phyloP scores from a whole-genome alignment of 2,888 invertebrate genomes.

The Sinodicranocentrus sp. region DNA sequence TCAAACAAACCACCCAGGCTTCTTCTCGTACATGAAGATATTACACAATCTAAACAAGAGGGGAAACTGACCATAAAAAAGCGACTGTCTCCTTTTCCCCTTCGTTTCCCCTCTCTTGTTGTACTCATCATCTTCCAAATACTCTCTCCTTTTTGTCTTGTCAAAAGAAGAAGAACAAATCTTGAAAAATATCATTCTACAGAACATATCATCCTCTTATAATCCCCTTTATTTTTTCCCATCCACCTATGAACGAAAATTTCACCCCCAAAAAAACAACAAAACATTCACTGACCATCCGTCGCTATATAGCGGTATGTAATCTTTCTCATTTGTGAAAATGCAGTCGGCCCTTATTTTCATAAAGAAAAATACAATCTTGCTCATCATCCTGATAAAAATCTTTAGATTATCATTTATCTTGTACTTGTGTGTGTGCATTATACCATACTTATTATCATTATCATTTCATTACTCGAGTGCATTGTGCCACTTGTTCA shows the following conservation, averaged over 20 bases:
- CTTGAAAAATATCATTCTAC: not conserved
- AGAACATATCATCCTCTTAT: not conserved
- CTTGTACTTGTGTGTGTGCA: not conserved
- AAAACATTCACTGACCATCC: too few relatives aligned
- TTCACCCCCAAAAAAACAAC: too few relatives aligned
- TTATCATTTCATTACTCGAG: slow-evolving; percentile 32
- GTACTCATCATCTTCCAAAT: not conserved
- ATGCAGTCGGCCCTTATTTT: too few relatives aligned
- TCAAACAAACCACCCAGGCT: not conserved
- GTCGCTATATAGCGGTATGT: too few relatives aligned
- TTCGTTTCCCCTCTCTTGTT: slow-evolving; percentile 4
- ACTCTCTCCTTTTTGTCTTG: not conserved
- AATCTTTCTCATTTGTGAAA: too few relatives aligned
- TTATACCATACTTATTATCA: not conserved
- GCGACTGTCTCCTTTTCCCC: slow-evolving; percentile 15
- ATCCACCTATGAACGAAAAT: too few relatives aligned
- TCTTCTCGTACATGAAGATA: not conserved
- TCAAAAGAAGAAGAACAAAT: not conserved
- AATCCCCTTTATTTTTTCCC: too few relatives aligned
- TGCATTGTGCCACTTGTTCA: slow-evolving; percentile 60
- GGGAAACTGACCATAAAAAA: slow-evolving; percentile 55
- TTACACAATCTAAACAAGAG: not conserved
- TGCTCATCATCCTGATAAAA: too few relatives aligned
- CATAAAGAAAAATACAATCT: too few relatives aligned
- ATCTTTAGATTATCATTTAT: too few relatives aligned